phyloP scores from a whole-genome alignment of 2,888 invertebrate genomes.

The Pelosia muscerda region DNA sequence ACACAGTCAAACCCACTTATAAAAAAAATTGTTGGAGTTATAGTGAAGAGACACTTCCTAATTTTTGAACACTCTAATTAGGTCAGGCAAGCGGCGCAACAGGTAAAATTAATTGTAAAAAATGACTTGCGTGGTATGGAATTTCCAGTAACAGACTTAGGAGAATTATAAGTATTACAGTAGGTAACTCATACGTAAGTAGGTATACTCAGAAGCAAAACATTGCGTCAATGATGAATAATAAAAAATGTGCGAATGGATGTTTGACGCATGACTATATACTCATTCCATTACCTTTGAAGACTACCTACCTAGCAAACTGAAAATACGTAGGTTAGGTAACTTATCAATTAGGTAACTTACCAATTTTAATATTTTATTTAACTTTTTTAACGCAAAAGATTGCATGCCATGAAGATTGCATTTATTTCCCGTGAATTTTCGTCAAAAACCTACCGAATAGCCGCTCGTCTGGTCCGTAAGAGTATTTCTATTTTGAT shows the following conservation, averaged over 20 bases:
- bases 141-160: constrained; percentile 3
- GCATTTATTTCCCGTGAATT: no score
- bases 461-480: no score
- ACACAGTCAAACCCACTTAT: no score
- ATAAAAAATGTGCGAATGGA: constrained; percentile 11
- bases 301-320: background rate
- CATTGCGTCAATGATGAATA: constrained; percentile 14
- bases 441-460: no score
- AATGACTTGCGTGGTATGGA: constrained; percentile 1
- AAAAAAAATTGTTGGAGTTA: no score
- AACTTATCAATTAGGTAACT: no score
- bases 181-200: no score
- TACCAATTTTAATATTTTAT: no score
- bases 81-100: background rate
- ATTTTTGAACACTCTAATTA: background rate
- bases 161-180: constrained; percentile 15
- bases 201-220: background rate
- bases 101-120: constrained; percentile 11
- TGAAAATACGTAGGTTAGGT: constrained; percentile 6
- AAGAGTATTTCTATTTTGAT: no score
- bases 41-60: background rate
- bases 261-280: constrained; percentile 18
- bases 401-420: no score
- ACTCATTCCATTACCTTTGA: constrained; percentile 17
- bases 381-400: no score